A percentile compares a stretch with the other conserved stretches of the same genome.
Evolutionary conservation across 2,888 invertebrate species (phyloP).

Genomic region (Trisateles emortualis): DNA sequence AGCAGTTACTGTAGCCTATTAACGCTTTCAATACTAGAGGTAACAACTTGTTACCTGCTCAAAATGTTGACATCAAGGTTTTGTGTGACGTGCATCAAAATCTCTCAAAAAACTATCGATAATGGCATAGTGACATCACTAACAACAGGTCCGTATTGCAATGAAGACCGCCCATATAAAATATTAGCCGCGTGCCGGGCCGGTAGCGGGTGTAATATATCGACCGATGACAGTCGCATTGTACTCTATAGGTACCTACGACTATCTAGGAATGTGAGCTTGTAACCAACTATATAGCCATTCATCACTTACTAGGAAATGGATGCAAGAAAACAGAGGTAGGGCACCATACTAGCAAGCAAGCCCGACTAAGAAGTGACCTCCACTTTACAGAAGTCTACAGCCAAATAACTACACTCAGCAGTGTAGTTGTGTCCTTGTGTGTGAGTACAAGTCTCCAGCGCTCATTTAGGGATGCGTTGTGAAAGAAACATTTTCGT

Average conservation of each 20-base stretch:
- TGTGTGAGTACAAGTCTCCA: no score
- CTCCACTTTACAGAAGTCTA: no score
- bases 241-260: slow-evolving; percentile 60
- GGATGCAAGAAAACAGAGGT: neutral
- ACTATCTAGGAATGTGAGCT: slow-evolving; percentile 53
- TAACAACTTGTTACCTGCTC: no score
- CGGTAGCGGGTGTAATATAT: slow-evolving; percentile 77
- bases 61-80: no score
- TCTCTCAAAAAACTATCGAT: slow-evolving; percentile 24
- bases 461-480: no score
- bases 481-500: no score
- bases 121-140: slow-evolving; percentile 45
- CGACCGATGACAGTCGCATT: slow-evolving; percentile 76
- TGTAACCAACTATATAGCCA: slow-evolving; percentile 29
- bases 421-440: no score
- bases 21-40: no score
- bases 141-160: slow-evolving; percentile 70
- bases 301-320: neutral
- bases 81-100: neutral
- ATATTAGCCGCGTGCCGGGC: slow-evolving; percentile 77
- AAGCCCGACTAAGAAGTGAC: no score
- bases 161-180: slow-evolving; percentile 85
- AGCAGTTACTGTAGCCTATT: no score
- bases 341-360: no score
- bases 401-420: no score